A percentile compares a stretch with the other conserved stretches of the same genome.
These are phyloP conservation scores for Antennarius maculatus DNA, from an alignment of 2,797 vertebrate species.

Conservation along the genomic window DNA sequence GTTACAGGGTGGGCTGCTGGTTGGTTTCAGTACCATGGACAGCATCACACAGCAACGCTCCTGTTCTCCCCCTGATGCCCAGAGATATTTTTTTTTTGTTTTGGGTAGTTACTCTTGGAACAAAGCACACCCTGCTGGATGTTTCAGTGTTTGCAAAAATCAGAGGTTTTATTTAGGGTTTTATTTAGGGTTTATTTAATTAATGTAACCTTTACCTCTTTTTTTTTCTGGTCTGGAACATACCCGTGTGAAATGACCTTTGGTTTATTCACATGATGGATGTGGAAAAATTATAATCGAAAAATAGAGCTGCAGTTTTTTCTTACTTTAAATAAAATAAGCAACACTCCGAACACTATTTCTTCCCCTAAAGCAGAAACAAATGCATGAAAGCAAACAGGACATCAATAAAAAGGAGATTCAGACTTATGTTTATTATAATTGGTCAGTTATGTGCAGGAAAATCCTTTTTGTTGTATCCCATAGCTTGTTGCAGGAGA, in stretches of 20 bases:
- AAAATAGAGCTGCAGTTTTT: neutral
- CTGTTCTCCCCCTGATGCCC: conserved; percentile 63
- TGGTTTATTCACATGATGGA: neutral
- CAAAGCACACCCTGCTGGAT: conserved; percentile 64
- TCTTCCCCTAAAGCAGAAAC: neutral
- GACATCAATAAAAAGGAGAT: conserved; percentile 15
- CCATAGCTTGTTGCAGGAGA: conserved; percentile 62
- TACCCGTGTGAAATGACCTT: too few species aligned
- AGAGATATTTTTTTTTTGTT: conserved; percentile 39
- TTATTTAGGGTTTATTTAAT: too few species aligned
- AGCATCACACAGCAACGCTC: conserved; percentile 65
- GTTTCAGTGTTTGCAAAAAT: conserved; percentile 11
- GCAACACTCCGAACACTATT: neutral
- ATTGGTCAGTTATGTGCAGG: conserved; percentile 71
- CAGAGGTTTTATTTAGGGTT: neutral
- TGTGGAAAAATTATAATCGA: neutral
- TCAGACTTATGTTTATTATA: conserved; percentile 69
- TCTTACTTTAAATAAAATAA: neutral
- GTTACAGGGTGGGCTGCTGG: conserved; percentile 72
- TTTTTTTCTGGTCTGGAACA: neutral
- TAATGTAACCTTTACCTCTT: too few species aligned
- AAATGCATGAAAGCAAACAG: neutral
- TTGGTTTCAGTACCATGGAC: conserved; percentile 83
- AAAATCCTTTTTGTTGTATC: conserved; percentile 57
- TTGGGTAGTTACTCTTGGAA: conserved; percentile 21